phyloP scores from a whole-genome alignment of 2,113 vertebrate genomes.

The Oreochromis tanganicae region DNA sequence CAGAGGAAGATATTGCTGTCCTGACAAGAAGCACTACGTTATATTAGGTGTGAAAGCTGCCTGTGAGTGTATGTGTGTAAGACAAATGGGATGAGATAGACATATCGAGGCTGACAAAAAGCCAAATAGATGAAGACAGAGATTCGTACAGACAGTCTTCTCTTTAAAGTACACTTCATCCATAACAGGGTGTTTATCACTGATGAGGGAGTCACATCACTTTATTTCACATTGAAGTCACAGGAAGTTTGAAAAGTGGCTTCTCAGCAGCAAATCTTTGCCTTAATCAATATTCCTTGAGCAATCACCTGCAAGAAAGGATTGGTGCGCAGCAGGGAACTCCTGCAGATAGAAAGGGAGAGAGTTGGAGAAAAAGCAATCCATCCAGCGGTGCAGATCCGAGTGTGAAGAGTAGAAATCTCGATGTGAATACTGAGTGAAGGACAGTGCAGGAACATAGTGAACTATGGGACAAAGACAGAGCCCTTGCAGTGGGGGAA shows the following conservation, averaged over 20 bases:
- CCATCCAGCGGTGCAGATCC: conserved; percentile 43
- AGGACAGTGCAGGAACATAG: neutral
- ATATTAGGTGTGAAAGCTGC: neutral
- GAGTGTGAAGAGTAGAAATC: conserved; percentile 23
- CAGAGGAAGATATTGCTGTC: conserved; percentile 19
- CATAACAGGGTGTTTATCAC: conserved; percentile 29
- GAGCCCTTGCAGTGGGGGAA: neutral
- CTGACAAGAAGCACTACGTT: conserved; percentile 3
- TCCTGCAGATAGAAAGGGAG: conserved; percentile 40
- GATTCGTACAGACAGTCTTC: neutral
- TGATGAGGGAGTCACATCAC: conserved; percentile 4
- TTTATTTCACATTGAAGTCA: conserved; percentile 60
- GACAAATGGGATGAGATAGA: neutral
- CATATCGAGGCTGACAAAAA: neutral
- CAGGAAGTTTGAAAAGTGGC: conserved; percentile 65
- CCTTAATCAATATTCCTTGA: conserved; percentile 74
- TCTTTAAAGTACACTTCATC: conserved; percentile 2
- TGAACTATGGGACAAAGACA: neutral
- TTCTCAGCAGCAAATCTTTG: conserved; percentile 60
- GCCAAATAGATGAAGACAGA: neutral
- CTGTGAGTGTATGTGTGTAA: neutral
- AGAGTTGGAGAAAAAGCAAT: conserved; percentile 30
- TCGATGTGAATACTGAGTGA: conserved; percentile 47
- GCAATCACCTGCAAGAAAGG: conserved; percentile 72
- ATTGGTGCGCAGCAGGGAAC: conserved; percentile 66